Evolutionary conservation across 1,140 invertebrate species (phyloP).

Genomic region (Metaphire vulgaris): DNA sequence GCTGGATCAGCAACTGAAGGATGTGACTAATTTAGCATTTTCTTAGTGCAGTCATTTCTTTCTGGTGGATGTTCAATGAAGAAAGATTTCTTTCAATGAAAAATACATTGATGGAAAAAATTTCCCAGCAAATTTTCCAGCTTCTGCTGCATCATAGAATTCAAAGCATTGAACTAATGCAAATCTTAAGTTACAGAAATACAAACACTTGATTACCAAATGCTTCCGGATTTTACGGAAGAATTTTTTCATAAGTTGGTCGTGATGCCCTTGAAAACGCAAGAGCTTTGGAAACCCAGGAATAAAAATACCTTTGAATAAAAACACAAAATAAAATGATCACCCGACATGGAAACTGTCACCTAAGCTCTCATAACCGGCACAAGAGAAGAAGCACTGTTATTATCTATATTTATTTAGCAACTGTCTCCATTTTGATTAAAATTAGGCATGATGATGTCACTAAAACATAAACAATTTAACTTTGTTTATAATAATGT

Average conservation of each 20-base stretch:
- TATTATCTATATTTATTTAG: no score
- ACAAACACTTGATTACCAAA: conserved; percentile 56
- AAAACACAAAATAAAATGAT: conserved; percentile 11
- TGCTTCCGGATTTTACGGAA: conserved; percentile 91
- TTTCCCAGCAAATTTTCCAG: no score
- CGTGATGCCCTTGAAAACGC: conserved; percentile 91
- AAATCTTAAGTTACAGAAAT: not conserved
- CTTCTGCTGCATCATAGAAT: not conserved
- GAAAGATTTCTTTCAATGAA: no score
- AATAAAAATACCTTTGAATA: conserved; percentile 70
- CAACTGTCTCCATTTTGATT: no score
- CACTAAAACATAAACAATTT: not conserved
- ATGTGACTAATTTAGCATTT: no score
- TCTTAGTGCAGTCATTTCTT: not conserved
- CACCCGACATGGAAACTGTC: no score
- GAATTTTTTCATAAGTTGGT: conserved; percentile 88
- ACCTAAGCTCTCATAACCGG: no score
- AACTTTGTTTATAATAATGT: no score
- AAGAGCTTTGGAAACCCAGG: conserved; percentile 95
- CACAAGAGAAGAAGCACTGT: no score
- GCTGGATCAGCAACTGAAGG: no score
- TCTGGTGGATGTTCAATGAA: not conserved
- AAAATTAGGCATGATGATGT: no score
- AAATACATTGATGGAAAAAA: no score
- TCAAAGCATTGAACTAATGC: not conserved